Base-by-base conservation (phyloP, 2,888 invertebrate species). In the Coremacera marginata region DNA sequence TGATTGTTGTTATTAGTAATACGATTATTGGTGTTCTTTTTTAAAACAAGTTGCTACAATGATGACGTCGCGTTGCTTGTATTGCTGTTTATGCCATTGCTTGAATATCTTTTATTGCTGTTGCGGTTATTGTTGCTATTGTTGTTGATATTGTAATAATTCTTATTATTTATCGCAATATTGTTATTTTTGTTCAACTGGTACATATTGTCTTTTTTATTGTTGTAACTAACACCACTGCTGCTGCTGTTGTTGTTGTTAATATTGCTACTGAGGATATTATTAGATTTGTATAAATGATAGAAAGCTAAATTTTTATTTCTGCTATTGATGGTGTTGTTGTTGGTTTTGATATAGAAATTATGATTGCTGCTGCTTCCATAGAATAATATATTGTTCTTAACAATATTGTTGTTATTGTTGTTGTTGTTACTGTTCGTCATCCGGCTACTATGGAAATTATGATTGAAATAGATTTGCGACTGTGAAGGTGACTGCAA, bases 391-490 rank as follows among this genome's bases (percentile, higher is more conserved):
- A 51, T 44, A 65, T 78, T 74, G 52, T 37, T 77, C 34, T 76
- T 77, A 27, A 70, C 27, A 77, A 75, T 78, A 63, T 70, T 55
- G 44, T 22, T 44, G 22, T 8, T 14, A 1, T 19, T 25, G 74
- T 77, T 71, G 70, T 11, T 37, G 22, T 14, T 70, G 52, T 76
- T 73, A 71, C n/a, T 65, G 63, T 19, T 34, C n/a, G 8, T 31
- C 51, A 16, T 55, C 5, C 52, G 65, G 44, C 7, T 31, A 22
- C 19, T 67, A n/a, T 67, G 76, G 68, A 80, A 82, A 52, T 80
- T 82, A 49, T 77, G 79, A 79, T 77, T 81, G n/a, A 60, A 80
- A 77, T 81, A 80, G 65, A 79, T 72, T 70, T 73, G 80, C 11
- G 78, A 63, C 63, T 80, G 75, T 51, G 76, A 75, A 16, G 74